phyloP scores from a whole-genome alignment of 1,140 invertebrate species.

The Brachionus sp. region DNA sequence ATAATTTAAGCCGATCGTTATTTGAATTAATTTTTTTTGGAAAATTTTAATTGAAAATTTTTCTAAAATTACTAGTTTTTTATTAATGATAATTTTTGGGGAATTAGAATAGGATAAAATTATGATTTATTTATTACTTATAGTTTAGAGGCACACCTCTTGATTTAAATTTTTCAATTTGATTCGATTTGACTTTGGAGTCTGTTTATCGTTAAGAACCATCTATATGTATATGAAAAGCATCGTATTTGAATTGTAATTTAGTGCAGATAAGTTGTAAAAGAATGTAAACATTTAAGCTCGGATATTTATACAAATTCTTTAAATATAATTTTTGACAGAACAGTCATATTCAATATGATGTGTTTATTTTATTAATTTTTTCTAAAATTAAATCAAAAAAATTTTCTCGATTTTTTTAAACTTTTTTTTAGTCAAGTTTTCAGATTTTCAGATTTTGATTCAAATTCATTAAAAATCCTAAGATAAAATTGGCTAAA shows the following conservation, averaged over 20 bases:
- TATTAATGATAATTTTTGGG: background rate
- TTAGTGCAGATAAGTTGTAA: background rate
- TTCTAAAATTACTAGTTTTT: background rate
- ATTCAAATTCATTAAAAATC: no score
- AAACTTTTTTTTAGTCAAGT: no score
- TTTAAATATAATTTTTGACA: no score
- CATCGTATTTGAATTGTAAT: background rate
- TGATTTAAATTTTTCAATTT: background rate
- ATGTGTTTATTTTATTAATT: no score
- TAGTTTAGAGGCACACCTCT: background rate
- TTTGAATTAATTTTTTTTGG: background rate
- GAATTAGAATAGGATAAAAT: background rate
- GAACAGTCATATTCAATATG: no score
- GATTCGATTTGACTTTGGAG: background rate
- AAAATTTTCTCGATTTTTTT: no score
- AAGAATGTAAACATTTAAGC: background rate
- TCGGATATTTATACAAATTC: background rate
- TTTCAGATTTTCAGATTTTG: no score
- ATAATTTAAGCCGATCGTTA: slow-evolving; percentile 14
- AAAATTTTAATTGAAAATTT: background rate
- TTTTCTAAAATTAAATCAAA: no score
- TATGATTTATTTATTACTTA: background rate
- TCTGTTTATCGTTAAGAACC: background rate
- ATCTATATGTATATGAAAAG: background rate
- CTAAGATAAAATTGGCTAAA: no score